Percentiles rank a stretch among this genome's conserved stretches.
Evolutionary conservation across 2,797 vertebrate genomes (phyloP).

Genomic region (Apodemus agrarius): DNA sequence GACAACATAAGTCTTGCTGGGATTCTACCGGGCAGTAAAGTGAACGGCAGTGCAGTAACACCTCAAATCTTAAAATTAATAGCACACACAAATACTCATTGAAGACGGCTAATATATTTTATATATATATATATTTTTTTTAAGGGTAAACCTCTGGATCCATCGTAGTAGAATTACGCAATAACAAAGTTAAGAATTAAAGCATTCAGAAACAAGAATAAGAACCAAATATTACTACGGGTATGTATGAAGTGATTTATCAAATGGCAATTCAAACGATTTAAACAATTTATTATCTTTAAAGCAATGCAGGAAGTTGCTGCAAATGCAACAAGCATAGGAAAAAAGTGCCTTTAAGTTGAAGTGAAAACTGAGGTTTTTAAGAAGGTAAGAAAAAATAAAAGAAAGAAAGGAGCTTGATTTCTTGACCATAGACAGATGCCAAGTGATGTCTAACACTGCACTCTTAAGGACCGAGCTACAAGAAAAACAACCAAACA

Average conservation of each 20-base stretch:
- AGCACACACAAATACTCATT: not conserved
- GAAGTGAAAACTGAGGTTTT: not conserved
- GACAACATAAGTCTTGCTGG: not conserved
- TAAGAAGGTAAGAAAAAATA: not conserved
- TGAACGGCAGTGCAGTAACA: not conserved
- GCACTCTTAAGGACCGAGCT: not conserved
- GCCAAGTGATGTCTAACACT: not conserved
- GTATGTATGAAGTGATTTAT: not conserved
- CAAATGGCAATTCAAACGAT: not conserved
- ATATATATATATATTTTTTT: not conserved
- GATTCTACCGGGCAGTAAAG: not conserved
- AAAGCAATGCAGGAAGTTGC: not conserved
- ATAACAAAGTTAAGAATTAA: not conserved
- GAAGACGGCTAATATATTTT: not conserved
- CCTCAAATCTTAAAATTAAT: slow-evolving; percentile 11
- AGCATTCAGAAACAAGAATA: not conserved
- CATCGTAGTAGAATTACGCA: not conserved
- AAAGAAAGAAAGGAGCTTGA: not conserved
- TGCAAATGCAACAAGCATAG: not conserved
- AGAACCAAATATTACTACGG: not conserved
- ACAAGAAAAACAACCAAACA: not conserved
- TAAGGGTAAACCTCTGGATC: not conserved
- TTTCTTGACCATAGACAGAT: not conserved
- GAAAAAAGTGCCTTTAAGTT: not conserved
- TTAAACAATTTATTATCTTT: not conserved